phyloP scores from a whole-genome alignment of 2,113 vertebrate species.

The Pampusana beccarii region DNA sequence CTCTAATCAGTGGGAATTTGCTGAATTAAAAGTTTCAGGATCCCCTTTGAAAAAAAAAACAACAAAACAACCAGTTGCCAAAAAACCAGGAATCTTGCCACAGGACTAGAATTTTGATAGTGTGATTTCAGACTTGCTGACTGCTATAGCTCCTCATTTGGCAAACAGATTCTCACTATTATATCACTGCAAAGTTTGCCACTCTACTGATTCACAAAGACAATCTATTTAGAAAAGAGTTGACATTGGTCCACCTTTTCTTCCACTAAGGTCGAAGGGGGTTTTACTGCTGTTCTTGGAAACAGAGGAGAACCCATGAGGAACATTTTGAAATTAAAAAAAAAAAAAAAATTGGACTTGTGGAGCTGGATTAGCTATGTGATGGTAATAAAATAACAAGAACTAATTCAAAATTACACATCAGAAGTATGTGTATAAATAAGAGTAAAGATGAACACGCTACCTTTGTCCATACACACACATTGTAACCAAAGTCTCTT shows the following conservation, averaged over 20 bases:
- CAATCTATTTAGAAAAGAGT: neutral
- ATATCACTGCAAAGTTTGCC: neutral
- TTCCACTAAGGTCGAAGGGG: neutral
- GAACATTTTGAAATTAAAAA: neutral
- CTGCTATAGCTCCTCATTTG: neutral
- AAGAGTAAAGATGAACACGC: neutral
- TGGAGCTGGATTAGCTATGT: neutral
- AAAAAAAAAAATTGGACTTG: neutral
- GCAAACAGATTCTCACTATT: neutral
- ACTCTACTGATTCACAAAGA: neutral
- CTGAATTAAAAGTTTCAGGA: neutral
- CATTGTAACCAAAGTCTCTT: accelerated
- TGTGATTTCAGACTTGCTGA: neutral
- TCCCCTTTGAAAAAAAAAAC: neutral
- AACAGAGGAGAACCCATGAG: neutral
- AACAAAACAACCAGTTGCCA: neutral
- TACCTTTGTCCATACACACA: neutral
- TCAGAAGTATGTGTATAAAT: neutral
- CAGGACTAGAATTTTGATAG: neutral
- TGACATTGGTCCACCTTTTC: neutral
- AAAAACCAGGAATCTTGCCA: neutral
- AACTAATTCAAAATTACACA: neutral
- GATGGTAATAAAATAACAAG: neutral
- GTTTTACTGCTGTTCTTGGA: neutral
- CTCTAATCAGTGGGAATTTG: neutral